Evolutionary conservation across 2,797 vertebrate species (phyloP).

Genomic region (Knipowitschia caucasica): DNA sequence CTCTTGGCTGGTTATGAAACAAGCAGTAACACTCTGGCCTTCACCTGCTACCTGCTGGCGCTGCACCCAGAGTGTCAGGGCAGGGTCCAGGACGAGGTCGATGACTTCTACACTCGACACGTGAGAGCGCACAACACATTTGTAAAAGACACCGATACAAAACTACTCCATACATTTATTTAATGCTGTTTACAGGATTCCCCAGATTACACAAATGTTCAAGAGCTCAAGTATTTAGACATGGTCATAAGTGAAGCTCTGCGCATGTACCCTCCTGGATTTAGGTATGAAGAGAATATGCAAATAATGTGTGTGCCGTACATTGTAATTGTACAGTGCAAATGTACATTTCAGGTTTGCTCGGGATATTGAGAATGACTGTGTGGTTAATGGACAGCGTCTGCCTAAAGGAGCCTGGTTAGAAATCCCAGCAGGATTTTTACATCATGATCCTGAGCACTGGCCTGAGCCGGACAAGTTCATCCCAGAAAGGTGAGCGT

Average conservation of each 20-base stretch:
- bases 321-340: not conserved
- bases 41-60: slow-evolving; percentile 88
- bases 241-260: slow-evolving; percentile 91
- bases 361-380: slow-evolving; percentile 79
- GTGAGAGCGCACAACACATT: slow-evolving; percentile 72
- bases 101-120: slow-evolving; percentile 79
- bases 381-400: slow-evolving; percentile 78
- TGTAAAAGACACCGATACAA: not conserved
- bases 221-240: slow-evolving; percentile 90
- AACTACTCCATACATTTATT: not conserved
- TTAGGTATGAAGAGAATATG: slow-evolving; percentile 77
- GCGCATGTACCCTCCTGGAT: slow-evolving; percentile 90
- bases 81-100: slow-evolving; percentile 82
- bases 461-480: slow-evolving; percentile 89
- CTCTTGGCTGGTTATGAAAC: slow-evolving; percentile 91
- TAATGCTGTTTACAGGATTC: slow-evolving; percentile 65
- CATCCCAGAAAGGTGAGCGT: slow-evolving; percentile 85
- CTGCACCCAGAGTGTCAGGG: slow-evolving; percentile 81
- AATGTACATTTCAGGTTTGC: slow-evolving; percentile 76
- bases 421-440: slow-evolving; percentile 83
- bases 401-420: slow-evolving; percentile 82
- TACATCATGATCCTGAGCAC: slow-evolving; percentile 85
- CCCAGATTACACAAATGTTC: slow-evolving; percentile 81
- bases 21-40: slow-evolving; percentile 84
- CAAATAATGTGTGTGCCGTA: not conserved